Evolutionary conservation across 64 coral and sea anemone genomes (phyloP).

Genomic region (Actinia tenebrosa): DNA sequence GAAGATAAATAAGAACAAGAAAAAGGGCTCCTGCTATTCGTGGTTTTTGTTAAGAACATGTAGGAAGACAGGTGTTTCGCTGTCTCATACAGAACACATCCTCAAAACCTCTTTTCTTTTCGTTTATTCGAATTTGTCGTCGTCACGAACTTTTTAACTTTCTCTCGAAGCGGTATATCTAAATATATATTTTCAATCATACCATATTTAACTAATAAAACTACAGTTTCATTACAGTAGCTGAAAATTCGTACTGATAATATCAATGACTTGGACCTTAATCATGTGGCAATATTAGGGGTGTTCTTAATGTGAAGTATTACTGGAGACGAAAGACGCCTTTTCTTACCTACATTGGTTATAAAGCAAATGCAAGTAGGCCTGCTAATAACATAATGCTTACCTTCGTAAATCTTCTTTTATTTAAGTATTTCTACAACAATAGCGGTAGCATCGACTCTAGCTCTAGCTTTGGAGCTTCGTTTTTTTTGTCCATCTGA

Average conservation of each 20-base stretch:
- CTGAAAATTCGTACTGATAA: neutral
- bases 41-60: too few relatives aligned
- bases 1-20: too few relatives aligned
- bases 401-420: neutral
- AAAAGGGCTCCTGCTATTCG: too few relatives aligned
- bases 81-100: too few relatives aligned
- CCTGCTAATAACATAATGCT: neutral
- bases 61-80: too few relatives aligned
- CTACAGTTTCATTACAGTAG: too few relatives aligned
- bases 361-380: neutral
- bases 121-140: too few relatives aligned
- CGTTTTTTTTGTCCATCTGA: neutral
- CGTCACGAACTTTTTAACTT: too few relatives aligned
- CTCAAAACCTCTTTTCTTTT: too few relatives aligned
- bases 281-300: neutral
- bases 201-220: too few relatives aligned
- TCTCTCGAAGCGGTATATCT: too few relatives aligned
- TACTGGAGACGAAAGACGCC: neutral
- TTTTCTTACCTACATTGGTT: neutral
- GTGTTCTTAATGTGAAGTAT: neutral
- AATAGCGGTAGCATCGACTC: neutral
- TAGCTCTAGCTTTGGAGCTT: neutral
- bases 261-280: neutral
- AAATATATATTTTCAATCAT: too few relatives aligned
- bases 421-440: neutral